These are phyloP conservation scores for Pentalonia nigronervosa DNA, from an alignment of 1,140 invertebrate species.

Conservation along the genomic window DNA sequence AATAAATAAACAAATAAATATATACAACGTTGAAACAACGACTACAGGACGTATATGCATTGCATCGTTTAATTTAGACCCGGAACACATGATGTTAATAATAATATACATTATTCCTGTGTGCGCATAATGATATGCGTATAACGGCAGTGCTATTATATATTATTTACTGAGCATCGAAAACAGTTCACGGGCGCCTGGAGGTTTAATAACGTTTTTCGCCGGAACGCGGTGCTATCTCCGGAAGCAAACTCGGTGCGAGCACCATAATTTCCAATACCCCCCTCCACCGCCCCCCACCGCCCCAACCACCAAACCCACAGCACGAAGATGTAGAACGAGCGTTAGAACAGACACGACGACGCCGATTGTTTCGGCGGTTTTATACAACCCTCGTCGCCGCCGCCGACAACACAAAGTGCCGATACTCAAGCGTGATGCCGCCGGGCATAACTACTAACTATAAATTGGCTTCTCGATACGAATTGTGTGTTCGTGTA, in stretches of 20 bases:
- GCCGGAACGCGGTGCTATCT: neutral
- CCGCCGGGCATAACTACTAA: neutral
- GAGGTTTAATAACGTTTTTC: constrained; percentile 11
- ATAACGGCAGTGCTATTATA: neutral
- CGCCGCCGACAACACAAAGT: neutral
- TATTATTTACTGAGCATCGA: neutral
- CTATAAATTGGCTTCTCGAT: neutral
- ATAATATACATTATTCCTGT: neutral
- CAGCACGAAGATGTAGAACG: no score
- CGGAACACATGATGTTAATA: neutral
- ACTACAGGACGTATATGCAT: no score
- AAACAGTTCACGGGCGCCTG: neutral
- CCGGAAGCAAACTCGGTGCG: neutral
- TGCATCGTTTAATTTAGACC: neutral
- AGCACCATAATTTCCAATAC: neutral
- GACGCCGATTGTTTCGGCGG: neutral
- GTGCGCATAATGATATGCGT: neutral
- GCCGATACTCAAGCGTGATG: neutral
- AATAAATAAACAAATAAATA: neutral
- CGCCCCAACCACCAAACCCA: no score
- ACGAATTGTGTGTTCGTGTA: neutral
- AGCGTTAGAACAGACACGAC: neutral
- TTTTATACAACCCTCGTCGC: neutral
- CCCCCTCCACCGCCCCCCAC: no score
- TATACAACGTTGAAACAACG: no score